Conservation (phyloP, 2,888 invertebrate genomes). For the Hipparchia sbordonii region DNA sequence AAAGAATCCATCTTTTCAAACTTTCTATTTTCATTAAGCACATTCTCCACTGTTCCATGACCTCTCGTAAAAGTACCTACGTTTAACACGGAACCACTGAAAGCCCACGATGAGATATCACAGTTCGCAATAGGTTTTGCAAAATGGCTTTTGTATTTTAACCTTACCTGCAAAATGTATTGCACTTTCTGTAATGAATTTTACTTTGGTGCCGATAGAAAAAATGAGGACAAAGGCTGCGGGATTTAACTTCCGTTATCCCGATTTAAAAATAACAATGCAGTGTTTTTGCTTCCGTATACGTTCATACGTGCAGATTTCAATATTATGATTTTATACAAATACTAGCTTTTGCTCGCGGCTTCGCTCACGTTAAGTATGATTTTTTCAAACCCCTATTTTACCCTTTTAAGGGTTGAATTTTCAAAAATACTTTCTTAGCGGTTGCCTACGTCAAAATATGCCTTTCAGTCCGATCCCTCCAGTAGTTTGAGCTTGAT, state of each 20-base stretch:
- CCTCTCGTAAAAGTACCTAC: background rate
- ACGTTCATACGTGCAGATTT: background rate
- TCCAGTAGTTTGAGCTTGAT: no score
- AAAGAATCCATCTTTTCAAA: no score
- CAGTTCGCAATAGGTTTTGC: conserved; percentile 25
- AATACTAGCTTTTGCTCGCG: no score
- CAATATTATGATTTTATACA: background rate
- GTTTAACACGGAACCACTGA: conserved; percentile 23
- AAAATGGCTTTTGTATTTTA: conserved; percentile 31
- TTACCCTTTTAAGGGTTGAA: no score
- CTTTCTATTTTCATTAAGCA: background rate
- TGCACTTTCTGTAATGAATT: conserved; percentile 30
- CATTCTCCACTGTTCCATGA: background rate
- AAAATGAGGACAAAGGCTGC: conserved; percentile 13
- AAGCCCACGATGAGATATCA: conserved; percentile 30
- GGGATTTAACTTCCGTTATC: conserved; percentile 18
- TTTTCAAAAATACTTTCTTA: no score
- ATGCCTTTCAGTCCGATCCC: no score
- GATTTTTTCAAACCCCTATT: no score
- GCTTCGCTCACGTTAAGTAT: no score
- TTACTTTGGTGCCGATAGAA: conserved; percentile 23
- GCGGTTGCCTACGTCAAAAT: no score
- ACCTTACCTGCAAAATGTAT: conserved; percentile 21
- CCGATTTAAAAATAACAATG: conserved; percentile 17
- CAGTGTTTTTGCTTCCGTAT: background rate